Base-by-base conservation (phyloP, 2,888 invertebrate species). In the Scotopteryx bipunctaria region DNA sequence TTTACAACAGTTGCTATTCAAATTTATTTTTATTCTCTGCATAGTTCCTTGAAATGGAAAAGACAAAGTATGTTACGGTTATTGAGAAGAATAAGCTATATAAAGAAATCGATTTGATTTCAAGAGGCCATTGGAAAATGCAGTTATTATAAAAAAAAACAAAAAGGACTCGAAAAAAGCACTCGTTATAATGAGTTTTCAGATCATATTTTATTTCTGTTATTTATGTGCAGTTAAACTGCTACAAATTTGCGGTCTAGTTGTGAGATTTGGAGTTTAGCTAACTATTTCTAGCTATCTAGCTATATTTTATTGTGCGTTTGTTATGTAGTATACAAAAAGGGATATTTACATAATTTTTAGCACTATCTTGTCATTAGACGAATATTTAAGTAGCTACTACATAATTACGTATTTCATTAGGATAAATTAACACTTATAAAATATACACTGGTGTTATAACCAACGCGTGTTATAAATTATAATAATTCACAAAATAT, bases 401-500 rank as follows among this genome's bases (percentile, higher is more conserved):
- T 54, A 64, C 55, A 57, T 61, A 55, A 64, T 68, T 64, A 59
- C 67, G 64, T 66, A 73, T 57, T 46, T 64, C 58, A 66, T 70
- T 70, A 73, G 63, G 60, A 65, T 64, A 64, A 64, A 73, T 65
- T 73, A 71, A 73, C 71, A 73, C 71, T 68, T 73, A 73, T 44
- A 61, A 66, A n/a, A 63, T 68, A 68, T 73, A 74, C 74, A 78
- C 71, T 76, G 75, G 73, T 71, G 62, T 53, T 57, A 57, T 59
- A 57, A 64, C 54, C 59, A 61, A 48, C 21, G 49, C 55, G 33
- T 46, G 14, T 43, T 29, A 51, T 47, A 57, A 55, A 11, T 43
- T 29, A 51, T 47, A 57, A 55, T 67, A 71, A 68, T 64, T 73
- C 71, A 57, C 70, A 73, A 69, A 67, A 55, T 59, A 59, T 57